Base-by-base conservation (phyloP, 2,113 vertebrate genomes). In the Trichechus manatus region DNA sequence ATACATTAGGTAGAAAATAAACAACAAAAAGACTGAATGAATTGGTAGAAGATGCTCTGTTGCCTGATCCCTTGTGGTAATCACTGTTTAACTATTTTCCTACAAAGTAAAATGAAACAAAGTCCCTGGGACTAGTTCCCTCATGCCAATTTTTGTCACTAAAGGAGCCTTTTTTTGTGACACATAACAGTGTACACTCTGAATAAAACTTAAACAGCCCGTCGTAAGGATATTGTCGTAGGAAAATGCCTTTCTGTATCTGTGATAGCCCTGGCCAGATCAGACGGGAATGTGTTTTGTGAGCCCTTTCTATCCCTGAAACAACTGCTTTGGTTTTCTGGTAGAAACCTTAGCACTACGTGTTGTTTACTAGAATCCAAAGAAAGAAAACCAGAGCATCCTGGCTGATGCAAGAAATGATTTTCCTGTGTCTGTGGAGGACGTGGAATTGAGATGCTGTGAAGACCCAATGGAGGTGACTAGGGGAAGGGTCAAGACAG, bases 221-320 rank as follows among this genome's bases (percentile, higher is more conserved):
- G 1, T 14, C 11, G 11, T 8, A 29, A 29, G 33, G 44, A 14
- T 29, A 15, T 1, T 1, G 3, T 3, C 9, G 0, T 5, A 31
- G 36, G 19, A 39, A 39, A 14, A 25, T 11, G 4, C 10, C 33
- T 68, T 33, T 20, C 31, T 33, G 25, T 20, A 31, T 20, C 31
- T 33, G 25, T 20, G 42, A 27, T 33, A 0, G 9, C 42, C 31
- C 63, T 50, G 75, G 47, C 25, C 77, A 56, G 9, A 17, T 81
- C n/a, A 4, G 7, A 1, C 31, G 44, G 15, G 3, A 15, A 22
- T 9, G 63, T 2, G 17, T 61, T 68, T 22, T 9, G 3, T 0
- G 10, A 0, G 9, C 6, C n/a, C 14, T 36, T 14, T 59, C 20
- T n/a, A n/a, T 15, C n/a, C 33, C 13, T 8, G 33, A 53, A 36